These are phyloP conservation scores for Tryphoninae sp. DNA, from an alignment of 2,888 invertebrate genomes.

Conservation along the genomic window DNA sequence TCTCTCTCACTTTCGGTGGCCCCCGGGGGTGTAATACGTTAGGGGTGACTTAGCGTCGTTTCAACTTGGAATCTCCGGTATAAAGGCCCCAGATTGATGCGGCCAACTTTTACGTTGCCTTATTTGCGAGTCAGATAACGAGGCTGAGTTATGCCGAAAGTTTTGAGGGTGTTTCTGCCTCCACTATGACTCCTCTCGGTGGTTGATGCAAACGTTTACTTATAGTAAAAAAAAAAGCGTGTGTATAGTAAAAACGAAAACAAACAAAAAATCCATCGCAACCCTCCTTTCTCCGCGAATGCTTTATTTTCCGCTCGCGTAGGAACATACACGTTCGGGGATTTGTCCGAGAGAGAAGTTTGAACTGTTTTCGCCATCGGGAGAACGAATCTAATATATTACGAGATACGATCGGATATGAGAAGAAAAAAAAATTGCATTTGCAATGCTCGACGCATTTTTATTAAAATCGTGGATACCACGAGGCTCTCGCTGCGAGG, in stretches of 20 bases:
- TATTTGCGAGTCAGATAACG: constrained; percentile 82
- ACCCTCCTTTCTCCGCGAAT: constrained; percentile 35
- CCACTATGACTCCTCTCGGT: constrained; percentile 45
- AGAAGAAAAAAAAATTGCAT: not conserved
- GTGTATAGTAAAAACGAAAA: constrained; percentile 16
- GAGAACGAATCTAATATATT: constrained; percentile 28
- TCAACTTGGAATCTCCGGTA: constrained; percentile 80
- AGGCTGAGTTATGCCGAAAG: constrained; percentile 81
- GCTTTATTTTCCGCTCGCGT: constrained; percentile 58
- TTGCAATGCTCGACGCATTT: not conserved
- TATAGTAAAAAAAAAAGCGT: constrained; percentile 38
- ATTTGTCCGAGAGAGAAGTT: constrained; percentile 54
- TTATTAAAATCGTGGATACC: constrained; percentile 8
- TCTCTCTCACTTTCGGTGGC: constrained; percentile 54
- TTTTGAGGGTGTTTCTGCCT: constrained; percentile 69
- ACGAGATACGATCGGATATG: constrained; percentile 25
- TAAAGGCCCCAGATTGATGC: constrained; percentile 80
- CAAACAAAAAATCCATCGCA: not conserved
- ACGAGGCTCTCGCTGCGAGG: too few relatives aligned
- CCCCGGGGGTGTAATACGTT: constrained; percentile 80
- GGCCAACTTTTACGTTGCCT: constrained; percentile 81
- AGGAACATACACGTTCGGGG: constrained; percentile 62
- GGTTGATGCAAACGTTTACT: constrained; percentile 48
- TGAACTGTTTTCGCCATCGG: not conserved
- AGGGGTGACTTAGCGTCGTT: constrained; percentile 81